These are phyloP conservation scores for Tetrax tetrax DNA, from an alignment of 2,113 vertebrate genomes.

Conservation along the genomic window DNA sequence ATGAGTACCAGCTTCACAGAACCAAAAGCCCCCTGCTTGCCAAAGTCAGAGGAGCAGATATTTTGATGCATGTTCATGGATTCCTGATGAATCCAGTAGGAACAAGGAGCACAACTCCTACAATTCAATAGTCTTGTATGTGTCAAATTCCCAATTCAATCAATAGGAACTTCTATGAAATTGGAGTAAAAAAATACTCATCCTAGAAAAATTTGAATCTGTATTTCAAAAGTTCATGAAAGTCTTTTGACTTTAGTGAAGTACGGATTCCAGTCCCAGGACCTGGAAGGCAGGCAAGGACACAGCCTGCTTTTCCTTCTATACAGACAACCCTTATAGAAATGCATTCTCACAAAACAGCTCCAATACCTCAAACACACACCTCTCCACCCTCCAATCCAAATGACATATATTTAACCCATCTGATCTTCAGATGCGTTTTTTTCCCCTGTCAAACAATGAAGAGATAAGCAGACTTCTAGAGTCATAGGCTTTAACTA, in stretches of 20 bases:
- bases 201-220: background rate
- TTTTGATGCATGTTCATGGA: background rate
- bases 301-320: background rate
- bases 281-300: background rate
- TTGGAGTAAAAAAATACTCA: background rate
- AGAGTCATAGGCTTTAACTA: background rate
- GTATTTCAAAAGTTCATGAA: background rate
- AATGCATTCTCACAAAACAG: background rate
- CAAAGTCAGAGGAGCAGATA: fast-evolving
- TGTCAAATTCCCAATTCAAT: background rate
- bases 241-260: background rate
- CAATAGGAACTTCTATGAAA: background rate
- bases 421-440: conserved; percentile 43
- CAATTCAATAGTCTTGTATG: background rate
- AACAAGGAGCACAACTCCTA: background rate
- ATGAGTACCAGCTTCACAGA: fast-evolving
- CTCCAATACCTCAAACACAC: background rate
- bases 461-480: conserved; percentile 43
- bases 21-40: background rate
- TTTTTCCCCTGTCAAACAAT: background rate
- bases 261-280: background rate
- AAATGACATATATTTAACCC: conserved; percentile 4
- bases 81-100: background rate
- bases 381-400: background rate
- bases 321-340: background rate